Evolutionary conservation across 2,113 vertebrate genomes (phyloP).

Genomic region (Xyrauchen texanus): DNA sequence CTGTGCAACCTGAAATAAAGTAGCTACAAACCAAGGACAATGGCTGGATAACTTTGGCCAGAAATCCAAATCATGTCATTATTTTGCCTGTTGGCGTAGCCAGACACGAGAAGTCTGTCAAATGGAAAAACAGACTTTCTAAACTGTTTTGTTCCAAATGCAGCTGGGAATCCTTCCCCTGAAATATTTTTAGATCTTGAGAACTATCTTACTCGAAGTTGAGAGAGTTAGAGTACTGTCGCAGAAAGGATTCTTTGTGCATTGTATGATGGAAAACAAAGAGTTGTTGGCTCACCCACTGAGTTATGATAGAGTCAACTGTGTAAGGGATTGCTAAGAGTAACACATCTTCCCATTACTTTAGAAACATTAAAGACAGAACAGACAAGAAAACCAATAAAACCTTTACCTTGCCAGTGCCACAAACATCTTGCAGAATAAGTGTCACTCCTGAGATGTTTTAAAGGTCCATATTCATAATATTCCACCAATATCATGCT

Average conservation of each 20-base stretch:
- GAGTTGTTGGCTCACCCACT: conserved; percentile 32
- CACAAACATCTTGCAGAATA: too few relatives aligned
- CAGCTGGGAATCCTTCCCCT: conserved; percentile 6
- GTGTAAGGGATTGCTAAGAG: conserved; percentile 9
- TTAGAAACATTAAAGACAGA: neutral
- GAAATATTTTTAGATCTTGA: conserved; percentile 15
- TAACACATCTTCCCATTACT: neutral
- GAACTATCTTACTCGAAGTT: conserved; percentile 3
- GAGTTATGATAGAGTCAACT: conserved; percentile 33
- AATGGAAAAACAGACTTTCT: neutral
- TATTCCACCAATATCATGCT: neutral
- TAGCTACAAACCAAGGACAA: conserved; percentile 29
- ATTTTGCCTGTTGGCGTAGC: neutral
- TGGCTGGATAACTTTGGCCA: conserved; percentile 47
- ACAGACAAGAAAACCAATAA: neutral
- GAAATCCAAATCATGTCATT: conserved; percentile 25
- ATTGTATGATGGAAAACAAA: conserved; percentile 41
- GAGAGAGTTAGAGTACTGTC: neutral
- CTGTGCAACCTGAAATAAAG: conserved; percentile 55
- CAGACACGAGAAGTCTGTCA: neutral
- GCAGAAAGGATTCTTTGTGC: conserved; percentile 41
- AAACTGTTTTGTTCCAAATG: neutral
- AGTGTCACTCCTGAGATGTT: neutral
- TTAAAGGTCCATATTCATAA: neutral
- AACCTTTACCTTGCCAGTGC: neutral